Evolutionary conservation across 2,797 vertebrate species (phyloP).

Genomic region (Macropus fuliginosus): DNA sequence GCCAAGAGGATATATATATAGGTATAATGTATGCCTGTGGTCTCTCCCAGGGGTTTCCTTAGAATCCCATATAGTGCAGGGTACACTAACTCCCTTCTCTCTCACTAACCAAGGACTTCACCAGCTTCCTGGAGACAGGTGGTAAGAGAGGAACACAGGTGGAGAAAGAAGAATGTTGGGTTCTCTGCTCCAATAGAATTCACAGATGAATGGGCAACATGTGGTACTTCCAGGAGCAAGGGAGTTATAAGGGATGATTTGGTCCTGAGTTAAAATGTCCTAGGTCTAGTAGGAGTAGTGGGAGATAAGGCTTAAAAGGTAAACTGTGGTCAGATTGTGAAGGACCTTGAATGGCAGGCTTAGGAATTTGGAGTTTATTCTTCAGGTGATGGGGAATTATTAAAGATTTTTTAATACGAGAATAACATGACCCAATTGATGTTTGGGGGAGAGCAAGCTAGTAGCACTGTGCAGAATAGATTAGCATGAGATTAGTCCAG

Average conservation of each 20-base stretch:
- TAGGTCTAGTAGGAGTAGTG: not conserved
- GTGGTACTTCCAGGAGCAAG: not conserved
- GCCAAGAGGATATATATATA: not conserved
- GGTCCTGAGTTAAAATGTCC: not conserved
- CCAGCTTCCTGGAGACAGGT: not conserved
- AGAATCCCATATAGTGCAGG: not conserved
- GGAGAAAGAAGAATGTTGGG: not conserved
- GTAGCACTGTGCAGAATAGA: constrained; percentile 38
- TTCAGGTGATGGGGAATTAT: not conserved
- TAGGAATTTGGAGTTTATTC: not conserved
- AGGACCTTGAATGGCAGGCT: not conserved
- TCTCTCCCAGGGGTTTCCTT: not conserved
- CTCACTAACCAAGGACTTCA: not conserved
- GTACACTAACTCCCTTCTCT: not conserved
- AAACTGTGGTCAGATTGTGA: not conserved
- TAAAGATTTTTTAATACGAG: not conserved
- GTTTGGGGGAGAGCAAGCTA: constrained; percentile 53
- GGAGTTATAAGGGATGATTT: constrained; percentile 20
- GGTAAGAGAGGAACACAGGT: not conserved
- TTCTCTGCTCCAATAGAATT: not conserved
- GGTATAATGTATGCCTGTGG: not conserved
- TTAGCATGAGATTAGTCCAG: constrained; percentile 24
- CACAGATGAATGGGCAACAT: not conserved
- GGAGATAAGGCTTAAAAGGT: not conserved
- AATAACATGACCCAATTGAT: not conserved